Base-by-base conservation (phyloP, 2,797 vertebrate species). In the Phrynocephalus guinanensis region DNA sequence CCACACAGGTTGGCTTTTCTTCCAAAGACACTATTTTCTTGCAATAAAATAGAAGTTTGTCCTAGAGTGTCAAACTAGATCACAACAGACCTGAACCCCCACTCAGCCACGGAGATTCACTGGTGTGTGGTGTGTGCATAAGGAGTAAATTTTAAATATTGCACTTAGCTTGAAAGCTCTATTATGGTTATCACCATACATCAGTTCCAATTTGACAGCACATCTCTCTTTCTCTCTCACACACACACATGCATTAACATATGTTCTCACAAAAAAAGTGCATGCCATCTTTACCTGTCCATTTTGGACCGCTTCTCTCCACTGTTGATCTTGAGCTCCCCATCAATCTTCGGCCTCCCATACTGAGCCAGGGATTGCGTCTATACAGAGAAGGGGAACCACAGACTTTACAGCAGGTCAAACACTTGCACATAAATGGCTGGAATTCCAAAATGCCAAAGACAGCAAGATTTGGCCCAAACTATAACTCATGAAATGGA, bases 311-410 rank as follows among this genome's bases (percentile, higher is more conserved):
- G 98, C 80, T 98, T 97, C 82, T 99, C 98, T 0, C 95, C 85
- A 3, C 94, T 96, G 91, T 94, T 95, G 83, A 99, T 97, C 96
- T 99, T 99, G 89, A 99, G 95, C 86, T 99, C 98, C 6, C 98
- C 98, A 0, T 99, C 98, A 0, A 98, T 98, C 92, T 99, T 99
- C 30, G 98, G 98, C 18, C 98, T 97, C 10, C 98, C 98, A 0
- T 96, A 99, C 56, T 97, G 95, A 0, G 98, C 98, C 67, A 99
- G 95, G 85, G 98, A 98, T 94, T 98, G 97, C 24, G 96, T 95
- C 98, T 99, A 44, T 44, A 56, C 2, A 26, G 6, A 63, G 1
- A 87, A 60, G 24, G 16, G 6, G 33, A 72, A 28, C 11, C 3
- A 82, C 22, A 2, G 48, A 48, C 20, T 24, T 84, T 84, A 70